Evolutionary conservation across 1,140 invertebrate genomes (phyloP), one percentile per base, ranked within the genome.

Genomic region (Physella acuta): DNA sequence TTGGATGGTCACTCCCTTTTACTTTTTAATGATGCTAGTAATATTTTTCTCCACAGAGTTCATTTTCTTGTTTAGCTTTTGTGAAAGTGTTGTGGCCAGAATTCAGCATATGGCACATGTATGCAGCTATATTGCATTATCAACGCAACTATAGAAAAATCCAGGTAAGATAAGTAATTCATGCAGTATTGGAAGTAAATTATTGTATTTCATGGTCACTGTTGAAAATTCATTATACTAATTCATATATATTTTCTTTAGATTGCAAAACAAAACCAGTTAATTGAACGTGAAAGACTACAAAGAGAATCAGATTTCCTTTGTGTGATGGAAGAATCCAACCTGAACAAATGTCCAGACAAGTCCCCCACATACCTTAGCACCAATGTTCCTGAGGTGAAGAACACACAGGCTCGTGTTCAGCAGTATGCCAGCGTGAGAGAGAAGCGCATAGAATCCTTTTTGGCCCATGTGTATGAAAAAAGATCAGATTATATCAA

Each of bases 21-120:
- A n/a, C n/a, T n/a, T 71, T 39, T 44, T 14, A 28, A 34, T 51
- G 17, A 34, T 39, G 49, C 11, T 44, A 56, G 49, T 36, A 33
- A 16, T 71, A 37, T 51, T 59, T 65, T n/a, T 17, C 2, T 68
- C 5, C 30, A 17, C 76, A 84, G 82, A 81, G 76, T 58, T 63
- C 76, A 8, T 84, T 78, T 73, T 81, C 78, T 36, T 79, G 80
- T 55, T 73, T 86, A 53, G 82, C 82, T 4, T 86, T 86, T 75
- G 76, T 85, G 0, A 78, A 79, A 88, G 90, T 93, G 1, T 84
- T 98, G 26, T 98, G 95, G 95, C 95, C 96, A 26, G 94, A 97
- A 81, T 95, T 98, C 78, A 91, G 88, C 56, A 88, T 95, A 53
- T 97, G 94, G 94, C 90, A 97, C 85, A 88, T 98, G 33, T 86